Evolutionary conservation across 2,888 invertebrate genomes (phyloP).

Genomic region (Hypena proboscidalis): DNA sequence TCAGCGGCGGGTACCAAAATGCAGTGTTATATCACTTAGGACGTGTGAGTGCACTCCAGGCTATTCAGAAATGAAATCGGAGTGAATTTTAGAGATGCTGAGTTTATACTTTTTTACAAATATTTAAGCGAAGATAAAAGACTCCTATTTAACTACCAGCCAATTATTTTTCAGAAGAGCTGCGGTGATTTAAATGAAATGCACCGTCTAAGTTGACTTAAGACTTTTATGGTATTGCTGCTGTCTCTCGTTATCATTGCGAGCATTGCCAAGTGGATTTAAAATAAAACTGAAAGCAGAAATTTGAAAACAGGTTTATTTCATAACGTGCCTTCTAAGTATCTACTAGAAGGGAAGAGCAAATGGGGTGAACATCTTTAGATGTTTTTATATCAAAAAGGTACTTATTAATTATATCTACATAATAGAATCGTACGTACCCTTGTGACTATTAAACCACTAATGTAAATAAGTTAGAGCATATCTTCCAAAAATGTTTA

Average conservation of each 20-base stretch:
- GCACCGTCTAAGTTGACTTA: conserved; percentile 15
- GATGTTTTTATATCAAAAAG: no score
- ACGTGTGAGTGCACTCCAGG: conserved; percentile 51
- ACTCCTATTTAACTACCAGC: conserved; percentile 19
- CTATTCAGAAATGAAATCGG: conserved; percentile 60
- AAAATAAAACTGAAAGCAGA: neutral
- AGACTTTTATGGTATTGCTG: conserved; percentile 22
- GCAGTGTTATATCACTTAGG: conserved; percentile 71
- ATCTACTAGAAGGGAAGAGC: no score
- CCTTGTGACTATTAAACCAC: no score
- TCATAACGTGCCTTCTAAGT: neutral
- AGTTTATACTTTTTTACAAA: conserved; percentile 30
- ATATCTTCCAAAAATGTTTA: no score
- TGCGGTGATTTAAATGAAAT: conserved; percentile 19
- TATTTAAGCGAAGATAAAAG: conserved; percentile 26
- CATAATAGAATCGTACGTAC: no score
- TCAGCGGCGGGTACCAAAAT: conserved; percentile 54
- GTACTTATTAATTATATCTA: no score
- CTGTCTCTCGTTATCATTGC: conserved; percentile 1
- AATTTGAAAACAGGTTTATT: conserved; percentile 7
- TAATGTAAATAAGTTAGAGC: no score
- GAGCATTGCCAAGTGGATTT: conserved; percentile 14
- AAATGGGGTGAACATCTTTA: no score
- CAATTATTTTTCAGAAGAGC: conserved; percentile 26
- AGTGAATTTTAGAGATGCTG: conserved; percentile 49